Evolutionary conservation across 2,797 vertebrate species (phyloP).

Genomic region (Steatocranus sp.): DNA sequence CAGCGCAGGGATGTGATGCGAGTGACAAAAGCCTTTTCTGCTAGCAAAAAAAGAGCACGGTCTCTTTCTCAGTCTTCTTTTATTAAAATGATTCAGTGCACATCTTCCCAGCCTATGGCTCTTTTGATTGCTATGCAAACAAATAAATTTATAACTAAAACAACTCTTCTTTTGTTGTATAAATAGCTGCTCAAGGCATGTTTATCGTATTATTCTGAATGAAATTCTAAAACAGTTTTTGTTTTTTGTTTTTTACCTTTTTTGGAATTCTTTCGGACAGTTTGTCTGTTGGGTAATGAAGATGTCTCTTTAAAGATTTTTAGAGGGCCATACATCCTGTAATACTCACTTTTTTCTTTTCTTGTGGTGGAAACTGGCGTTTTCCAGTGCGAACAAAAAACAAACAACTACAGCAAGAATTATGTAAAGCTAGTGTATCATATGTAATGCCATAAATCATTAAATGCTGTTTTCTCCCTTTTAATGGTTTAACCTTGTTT

Average conservation of each 20-base stretch:
- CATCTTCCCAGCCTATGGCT: background rate
- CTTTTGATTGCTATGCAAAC: background rate
- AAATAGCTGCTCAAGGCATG: background rate
- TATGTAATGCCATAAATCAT: background rate
- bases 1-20: accelerated
- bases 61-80: background rate
- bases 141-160: background rate
- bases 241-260: background rate
- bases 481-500: background rate
- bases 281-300: background rate
- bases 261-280: accelerated
- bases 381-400: accelerated
- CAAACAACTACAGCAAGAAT: background rate
- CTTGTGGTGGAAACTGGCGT: background rate
- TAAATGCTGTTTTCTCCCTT: background rate
- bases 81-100: background rate
- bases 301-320: background rate
- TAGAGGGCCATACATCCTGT: background rate
- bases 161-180: background rate
- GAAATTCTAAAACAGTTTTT: background rate
- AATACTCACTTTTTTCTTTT: background rate
- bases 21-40: background rate
- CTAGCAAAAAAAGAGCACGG: accelerated
- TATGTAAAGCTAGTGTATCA: background rate
- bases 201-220: background rate